Evolutionary conservation across 1,140 invertebrate genomes (phyloP), one percentile per base, ranked within the genome.

Genomic region (Drosophila lacertosa): DNA sequence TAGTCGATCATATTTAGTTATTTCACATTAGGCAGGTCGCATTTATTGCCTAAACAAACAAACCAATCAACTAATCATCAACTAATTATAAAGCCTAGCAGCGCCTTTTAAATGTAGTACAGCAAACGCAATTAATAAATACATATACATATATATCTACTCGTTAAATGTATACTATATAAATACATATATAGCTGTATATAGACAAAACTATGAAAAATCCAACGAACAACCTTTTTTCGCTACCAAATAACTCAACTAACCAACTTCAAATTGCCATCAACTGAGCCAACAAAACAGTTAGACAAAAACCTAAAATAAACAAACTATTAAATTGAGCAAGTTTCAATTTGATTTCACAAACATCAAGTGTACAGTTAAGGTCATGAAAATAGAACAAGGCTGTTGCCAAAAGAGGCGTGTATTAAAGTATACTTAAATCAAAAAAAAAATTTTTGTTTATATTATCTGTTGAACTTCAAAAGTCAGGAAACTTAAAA

Each of bases 141-240:
- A 44, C 26, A 15, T 42, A 42, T 15, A 55, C 29, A 45, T 32
- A 22, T 35, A 45, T 54, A 55, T n/a, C n/a, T 64, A 63, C 42
- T 63, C n/a, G 57, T 29, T 58, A 84, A 76, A 80, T 77, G 55
- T 74, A 73, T 54, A 60, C 70, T 60, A 79, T 77, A n/a, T n/a
- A n/a, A n/a, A n/a, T n/a, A n/a, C n/a, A n/a, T n/a, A 81, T 51
- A 51, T 79, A 71, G 73, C 62, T 86, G 82, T 81, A 82, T 62
- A 86, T 86, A 86, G 54, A 51, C 48, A 84, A 84, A 74, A 69
- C 58, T 65, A 67, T 81, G 60, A 84, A 77, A 88, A 86, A 88
- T 86, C 81, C 81, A 86, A 86, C 81, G 62, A 86, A 68, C 48
- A 72, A 86, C 81, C 81, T 86, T 86, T 88, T 86, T 86, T 88